These are phyloP conservation scores for Himalopsyche anomala DNA, from an alignment of 2,888 invertebrate genomes.

Conservation along the genomic window DNA sequence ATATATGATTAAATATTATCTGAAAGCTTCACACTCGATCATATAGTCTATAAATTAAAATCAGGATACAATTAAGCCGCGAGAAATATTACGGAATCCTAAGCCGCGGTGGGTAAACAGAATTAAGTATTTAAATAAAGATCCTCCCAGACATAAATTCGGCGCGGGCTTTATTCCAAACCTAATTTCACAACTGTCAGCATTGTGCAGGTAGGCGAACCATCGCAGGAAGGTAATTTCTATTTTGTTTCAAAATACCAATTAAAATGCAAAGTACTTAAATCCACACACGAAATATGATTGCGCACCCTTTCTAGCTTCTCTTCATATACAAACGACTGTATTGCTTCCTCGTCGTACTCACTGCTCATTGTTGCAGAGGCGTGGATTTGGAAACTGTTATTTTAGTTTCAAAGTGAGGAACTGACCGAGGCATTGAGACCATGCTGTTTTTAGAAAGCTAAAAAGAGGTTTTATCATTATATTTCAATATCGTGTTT, in stretches of 20 bases:
- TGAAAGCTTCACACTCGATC: constrained; percentile 6
- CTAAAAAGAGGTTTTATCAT: too few relatives aligned
- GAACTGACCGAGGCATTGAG: background rate
- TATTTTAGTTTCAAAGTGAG: background rate
- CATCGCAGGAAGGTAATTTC: constrained; percentile 57
- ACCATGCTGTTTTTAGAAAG: too few relatives aligned
- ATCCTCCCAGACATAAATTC: constrained; percentile 50
- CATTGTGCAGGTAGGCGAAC: constrained; percentile 51
- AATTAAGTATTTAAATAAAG: constrained; percentile 54
- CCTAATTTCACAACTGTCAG: constrained; percentile 59
- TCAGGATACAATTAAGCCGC: constrained; percentile 12
- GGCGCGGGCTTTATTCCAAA: constrained; percentile 49
- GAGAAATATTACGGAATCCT: constrained; percentile 22
- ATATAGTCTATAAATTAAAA: constrained; percentile 28
- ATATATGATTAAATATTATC: background rate
- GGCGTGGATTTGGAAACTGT: constrained; percentile 12
- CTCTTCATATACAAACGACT: constrained; percentile 27
- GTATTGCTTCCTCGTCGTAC: constrained; percentile 16
- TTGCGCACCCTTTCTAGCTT: constrained; percentile 52
- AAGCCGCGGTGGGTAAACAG: constrained; percentile 28
- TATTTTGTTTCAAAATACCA: constrained; percentile 64
- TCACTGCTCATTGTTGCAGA: constrained; percentile 25
- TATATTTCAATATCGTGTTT: too few relatives aligned
- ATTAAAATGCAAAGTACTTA: constrained; percentile 65
- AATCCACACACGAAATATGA: constrained; percentile 64